phyloP scores from a whole-genome alignment of 2,888 invertebrate genomes.

The Esperia sulphurella region DNA sequence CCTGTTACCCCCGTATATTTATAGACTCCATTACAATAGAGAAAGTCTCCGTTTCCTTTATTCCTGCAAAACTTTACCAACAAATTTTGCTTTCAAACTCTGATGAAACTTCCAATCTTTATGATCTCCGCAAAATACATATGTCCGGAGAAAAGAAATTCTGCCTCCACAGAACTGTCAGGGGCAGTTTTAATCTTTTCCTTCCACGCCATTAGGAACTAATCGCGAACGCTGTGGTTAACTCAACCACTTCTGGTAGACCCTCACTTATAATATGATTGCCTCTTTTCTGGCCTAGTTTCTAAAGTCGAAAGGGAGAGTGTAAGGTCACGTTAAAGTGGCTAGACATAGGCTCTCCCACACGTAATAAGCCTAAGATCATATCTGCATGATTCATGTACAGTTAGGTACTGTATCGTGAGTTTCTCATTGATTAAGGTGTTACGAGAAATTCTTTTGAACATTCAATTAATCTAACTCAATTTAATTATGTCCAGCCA shows the following conservation, averaged over 20 bases:
- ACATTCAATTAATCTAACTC: neutral
- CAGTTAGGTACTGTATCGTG: conserved; percentile 18
- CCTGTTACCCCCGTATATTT: no score
- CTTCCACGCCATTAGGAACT: conserved; percentile 53
- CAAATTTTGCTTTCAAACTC: neutral
- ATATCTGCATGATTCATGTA: conserved; percentile 32
- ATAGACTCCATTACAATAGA: no score
- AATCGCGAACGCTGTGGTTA: conserved; percentile 48
- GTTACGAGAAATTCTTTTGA: neutral
- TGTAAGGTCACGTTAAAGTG: conserved; percentile 23
- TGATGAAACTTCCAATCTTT: conserved; percentile 2
- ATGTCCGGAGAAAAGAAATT: conserved; percentile 5
- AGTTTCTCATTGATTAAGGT: conserved; percentile 11
- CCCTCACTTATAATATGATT: conserved; percentile 9
- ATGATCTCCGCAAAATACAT: conserved; percentile 10
- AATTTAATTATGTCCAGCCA: no score
- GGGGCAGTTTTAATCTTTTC: conserved; percentile 39
- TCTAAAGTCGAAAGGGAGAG: conserved; percentile 13
- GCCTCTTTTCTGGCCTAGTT: neutral
- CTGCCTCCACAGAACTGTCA: conserved; percentile 10
- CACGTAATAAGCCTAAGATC: conserved; percentile 28
- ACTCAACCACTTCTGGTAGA: conserved; percentile 31
- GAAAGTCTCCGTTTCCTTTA: neutral
- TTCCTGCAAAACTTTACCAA: neutral
- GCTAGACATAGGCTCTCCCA: conserved; percentile 28